Percentiles rank a stretch among this genome's conserved stretches.
Conservation (phyloP, 1,140 invertebrate genomes). For the Leucophenga varia region DNA sequence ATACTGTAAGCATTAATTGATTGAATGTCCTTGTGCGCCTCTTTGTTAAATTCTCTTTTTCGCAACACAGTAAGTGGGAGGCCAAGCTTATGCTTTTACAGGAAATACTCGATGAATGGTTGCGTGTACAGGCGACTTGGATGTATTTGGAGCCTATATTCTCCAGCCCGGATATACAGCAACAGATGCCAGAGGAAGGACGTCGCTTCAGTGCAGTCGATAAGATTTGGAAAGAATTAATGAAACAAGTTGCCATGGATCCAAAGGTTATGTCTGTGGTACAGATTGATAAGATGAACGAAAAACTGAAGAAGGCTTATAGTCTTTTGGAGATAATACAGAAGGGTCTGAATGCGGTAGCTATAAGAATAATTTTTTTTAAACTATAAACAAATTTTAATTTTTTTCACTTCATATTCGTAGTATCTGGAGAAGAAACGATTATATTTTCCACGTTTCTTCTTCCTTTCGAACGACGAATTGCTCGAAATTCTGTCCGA, state of each 20-base stretch:
- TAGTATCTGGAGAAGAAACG: conserved; percentile 94
- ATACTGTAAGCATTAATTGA: conserved; percentile 65
- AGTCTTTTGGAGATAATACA: conserved; percentile 85
- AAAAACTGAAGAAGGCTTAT: conserved; percentile 86
- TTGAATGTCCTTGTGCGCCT: no score
- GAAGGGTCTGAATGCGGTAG: conserved; percentile 78
- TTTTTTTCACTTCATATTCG: background rate
- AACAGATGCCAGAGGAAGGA: conserved; percentile 88
- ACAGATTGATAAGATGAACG: conserved; percentile 91
- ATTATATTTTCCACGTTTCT: conserved; percentile 92
- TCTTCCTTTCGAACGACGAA: conserved; percentile 97
- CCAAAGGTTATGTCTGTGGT: conserved; percentile 82
- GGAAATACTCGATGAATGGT: conserved; percentile 95
- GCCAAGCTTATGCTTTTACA: conserved; percentile 73
- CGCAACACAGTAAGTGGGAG: no score
- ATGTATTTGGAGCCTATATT: conserved; percentile 98
- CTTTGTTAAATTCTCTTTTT: no score
- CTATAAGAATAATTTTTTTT: background rate
- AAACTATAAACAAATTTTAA: background rate
- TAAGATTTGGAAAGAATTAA: conserved; percentile 91
- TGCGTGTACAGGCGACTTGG: conserved; percentile 95
- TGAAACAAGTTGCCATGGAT: conserved; percentile 80
- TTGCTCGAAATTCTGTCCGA: conserved; percentile 94
- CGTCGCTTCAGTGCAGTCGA: conserved; percentile 88
- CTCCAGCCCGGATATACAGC: conserved; percentile 95